Evolutionary conservation across 2,888 invertebrate species (phyloP).

Genomic region (Oithona nana): DNA sequence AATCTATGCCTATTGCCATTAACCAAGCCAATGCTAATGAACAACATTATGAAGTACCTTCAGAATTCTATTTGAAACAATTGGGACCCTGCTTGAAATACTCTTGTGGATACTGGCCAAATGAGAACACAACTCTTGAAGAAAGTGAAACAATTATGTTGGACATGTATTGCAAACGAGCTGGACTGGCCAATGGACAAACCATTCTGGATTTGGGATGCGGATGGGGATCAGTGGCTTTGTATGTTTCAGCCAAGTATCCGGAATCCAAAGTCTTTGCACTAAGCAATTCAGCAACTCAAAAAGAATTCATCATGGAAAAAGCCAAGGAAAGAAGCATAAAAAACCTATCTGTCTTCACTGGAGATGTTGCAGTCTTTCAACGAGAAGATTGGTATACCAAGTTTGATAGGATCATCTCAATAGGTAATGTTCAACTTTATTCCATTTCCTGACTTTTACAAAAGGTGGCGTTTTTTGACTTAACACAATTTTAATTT

Average conservation of each 20-base stretch:
- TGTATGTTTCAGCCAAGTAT: not conserved
- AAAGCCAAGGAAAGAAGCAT: not conserved
- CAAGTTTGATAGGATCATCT: conserved; percentile 1
- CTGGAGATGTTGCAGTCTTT: conserved; percentile 4
- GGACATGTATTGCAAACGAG: conserved; percentile 5
- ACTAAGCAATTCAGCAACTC: not conserved
- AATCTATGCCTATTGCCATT: conserved; percentile 7
- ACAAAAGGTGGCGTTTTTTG: not conserved
- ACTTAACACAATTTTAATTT: too few relatives aligned
- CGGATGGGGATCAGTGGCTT: conserved; percentile 11
- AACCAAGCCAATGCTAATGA: conserved; percentile 8
- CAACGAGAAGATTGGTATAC: not conserved
- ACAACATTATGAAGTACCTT: conserved; percentile 14
- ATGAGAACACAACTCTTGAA: not conserved
- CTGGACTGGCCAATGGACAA: not conserved
- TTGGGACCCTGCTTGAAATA: conserved; percentile 12
- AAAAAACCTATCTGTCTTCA: not conserved
- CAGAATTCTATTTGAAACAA: conserved; percentile 1
- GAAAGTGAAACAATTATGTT: conserved; percentile 1
- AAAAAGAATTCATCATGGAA: not conserved
- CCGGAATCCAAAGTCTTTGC: conserved; percentile 1
- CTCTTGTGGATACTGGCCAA: conserved; percentile 2
- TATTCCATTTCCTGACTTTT: too few relatives aligned
- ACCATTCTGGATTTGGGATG: conserved; percentile 9
- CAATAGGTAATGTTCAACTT: too few relatives aligned